These are phyloP conservation scores for Andricus quercusramuli DNA, from an alignment of 2,888 invertebrate genomes.

Conservation along the genomic window DNA sequence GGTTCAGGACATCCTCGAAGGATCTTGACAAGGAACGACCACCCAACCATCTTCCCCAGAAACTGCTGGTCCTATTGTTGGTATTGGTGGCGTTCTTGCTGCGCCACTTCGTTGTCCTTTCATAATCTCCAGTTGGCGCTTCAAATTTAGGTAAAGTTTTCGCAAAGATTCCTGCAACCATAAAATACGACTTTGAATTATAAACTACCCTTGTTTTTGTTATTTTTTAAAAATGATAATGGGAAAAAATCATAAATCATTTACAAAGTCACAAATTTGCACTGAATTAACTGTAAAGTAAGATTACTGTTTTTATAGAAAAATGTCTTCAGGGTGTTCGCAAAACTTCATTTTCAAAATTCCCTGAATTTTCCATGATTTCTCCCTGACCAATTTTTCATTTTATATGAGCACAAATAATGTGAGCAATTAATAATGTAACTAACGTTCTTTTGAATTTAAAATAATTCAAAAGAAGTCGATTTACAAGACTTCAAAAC, in stretches of 20 bases:
- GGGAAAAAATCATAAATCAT: background rate
- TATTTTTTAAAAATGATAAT: background rate
- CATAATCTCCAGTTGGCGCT: conserved; percentile 83
- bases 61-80: conserved; percentile 59
- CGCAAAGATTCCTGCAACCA: conserved; percentile 83
- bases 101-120: conserved; percentile 73
- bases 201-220: background rate
- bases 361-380: no score
- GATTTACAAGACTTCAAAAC: no score
- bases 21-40: conserved; percentile 75
- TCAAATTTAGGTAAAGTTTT: conserved; percentile 84
- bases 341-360: no score
- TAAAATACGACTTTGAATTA: background rate
- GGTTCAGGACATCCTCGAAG: conserved; percentile 68
- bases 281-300: no score
- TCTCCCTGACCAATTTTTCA: no score
- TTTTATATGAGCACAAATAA: no score
- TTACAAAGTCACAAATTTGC: no score
- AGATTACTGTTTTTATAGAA: no score
- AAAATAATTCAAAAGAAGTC: no score
- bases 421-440: no score
- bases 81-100: conserved; percentile 44
- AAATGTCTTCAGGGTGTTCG: no score
- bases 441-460: no score
- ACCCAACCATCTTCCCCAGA: conserved; percentile 80